Base-by-base conservation (phyloP, 2,888 invertebrate species). In the Agonopterix heracliana region DNA sequence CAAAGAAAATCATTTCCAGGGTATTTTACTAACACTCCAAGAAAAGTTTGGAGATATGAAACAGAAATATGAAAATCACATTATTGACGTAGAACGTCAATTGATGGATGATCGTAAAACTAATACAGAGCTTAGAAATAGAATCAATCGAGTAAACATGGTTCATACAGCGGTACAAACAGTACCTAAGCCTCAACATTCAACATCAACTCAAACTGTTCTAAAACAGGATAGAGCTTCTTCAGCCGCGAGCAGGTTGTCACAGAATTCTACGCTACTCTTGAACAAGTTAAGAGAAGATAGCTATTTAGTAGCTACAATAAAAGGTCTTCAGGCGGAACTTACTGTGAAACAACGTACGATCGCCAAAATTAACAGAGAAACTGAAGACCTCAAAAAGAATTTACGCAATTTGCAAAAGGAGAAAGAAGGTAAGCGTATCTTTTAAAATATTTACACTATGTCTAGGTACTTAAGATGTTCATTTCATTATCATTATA, bases 11-110 rank as follows among this genome's bases (percentile, higher is more conserved):
- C 91, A 93, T 70, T 93, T 93, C 11, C 92, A 93, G 54, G 90
- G 92, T 64, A 92, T 94, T 47, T 77, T 95, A 55, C 68, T 92
- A 14, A 94, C 94, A 46, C 90, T 95, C 11, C 94, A 94, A 76
- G 93, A 92, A 49, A 94, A 94, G 63, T 94, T 95, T 68, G 90
- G 91, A 38, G 93, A 93, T 43, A 93, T 94, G 90, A 94, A 94
- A 75, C 89, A 91, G 50, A 95, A 94, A 68, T 95, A 95, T 64
- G 93, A 93, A 59, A 91, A 86, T 38, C 94, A 94, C 65, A 93
- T 94, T 49, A 92, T 92, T 56, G 93, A 93, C 60, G 84, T 93
- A n/a, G 93, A 93, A 74, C 86, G 93, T 17, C 93, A 93, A 71
- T 56, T 87, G 41, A 88, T 88, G 88, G 86, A 84, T 45, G 80